Base-by-base conservation (phyloP, 2,888 invertebrate species). In the Drosophila prostipennis region DNA sequence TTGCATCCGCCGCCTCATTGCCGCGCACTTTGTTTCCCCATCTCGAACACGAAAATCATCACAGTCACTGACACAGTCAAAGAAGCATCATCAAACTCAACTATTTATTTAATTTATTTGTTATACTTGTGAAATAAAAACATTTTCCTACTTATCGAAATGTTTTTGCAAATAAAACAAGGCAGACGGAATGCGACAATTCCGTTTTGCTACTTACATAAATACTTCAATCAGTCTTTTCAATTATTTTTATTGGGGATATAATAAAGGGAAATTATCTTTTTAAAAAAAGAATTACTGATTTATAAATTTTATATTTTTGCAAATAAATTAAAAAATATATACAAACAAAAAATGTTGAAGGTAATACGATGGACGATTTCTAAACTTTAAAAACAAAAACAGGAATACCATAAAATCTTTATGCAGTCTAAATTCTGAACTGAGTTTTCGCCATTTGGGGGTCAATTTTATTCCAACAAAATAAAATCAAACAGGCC, bases 71-170 rank as follows among this genome's bases (percentile, higher is more conserved):
- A 19, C 29, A 8, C 10, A 43, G 42, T 34, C 45, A 14, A 52
- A 14, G n/a, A 26, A 34, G 14, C 72, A 75, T 80, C 54, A 54
- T 60, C 29, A 34, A 46, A 69, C 80, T 64, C 60, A 36, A 54
- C 51, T 80, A 80, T 88, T 80, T 80, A 80, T 80, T 80, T 86
- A 61, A 74, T 51, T 88, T 80, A 83, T 83, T 88, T 81, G 81
- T 89, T 81, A 80, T 86, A 67, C 40, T 67, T 71, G 64, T 80
- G 80, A 65, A 75, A 48, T 53, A 59, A 55, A 68, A 59, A 34
- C 52, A 40, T 72, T 78, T 76, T 63, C 58, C 54, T 67, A 76
- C 43, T 80, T 74, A 65, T 72, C 19, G n/a, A 52, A 89, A 73
- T 39, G 65, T 69, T 84, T 88, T 82, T 67, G 67, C 61, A 80